phyloP scores from a whole-genome alignment of 64 coral and sea anemone species.

The Dendrophyllia cribrosa region DNA sequence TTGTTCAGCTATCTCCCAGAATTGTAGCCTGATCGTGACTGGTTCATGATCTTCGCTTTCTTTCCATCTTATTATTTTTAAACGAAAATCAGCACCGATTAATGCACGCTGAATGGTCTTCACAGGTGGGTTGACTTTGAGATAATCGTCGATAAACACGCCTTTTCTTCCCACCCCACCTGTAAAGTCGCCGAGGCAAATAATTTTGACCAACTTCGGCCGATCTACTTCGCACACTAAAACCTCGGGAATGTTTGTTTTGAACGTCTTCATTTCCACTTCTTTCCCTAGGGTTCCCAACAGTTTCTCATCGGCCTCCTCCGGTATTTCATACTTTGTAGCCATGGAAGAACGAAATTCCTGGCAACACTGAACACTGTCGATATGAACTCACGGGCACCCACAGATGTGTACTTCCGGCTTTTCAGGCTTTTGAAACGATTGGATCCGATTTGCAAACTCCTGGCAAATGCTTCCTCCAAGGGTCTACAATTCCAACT shows the following conservation, averaged over 20 bases:
- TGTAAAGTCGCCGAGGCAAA: not conserved
- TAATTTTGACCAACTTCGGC: not conserved
- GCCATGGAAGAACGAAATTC: not conserved
- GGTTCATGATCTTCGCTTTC: not conserved
- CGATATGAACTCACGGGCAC: too few species aligned
- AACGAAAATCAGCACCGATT: not conserved
- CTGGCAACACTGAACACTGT: too few species aligned
- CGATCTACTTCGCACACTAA: not conserved
- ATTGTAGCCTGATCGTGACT: not conserved
- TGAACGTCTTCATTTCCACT: slow-evolving; percentile 10
- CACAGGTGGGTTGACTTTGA: not conserved
- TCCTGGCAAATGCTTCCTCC: too few species aligned
- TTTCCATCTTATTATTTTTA: not conserved
- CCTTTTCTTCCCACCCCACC: not conserved
- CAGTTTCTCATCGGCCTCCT: not conserved
- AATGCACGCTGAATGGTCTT: not conserved
- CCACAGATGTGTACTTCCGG: not conserved
- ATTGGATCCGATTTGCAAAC: too few species aligned
- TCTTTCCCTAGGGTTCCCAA: not conserved
- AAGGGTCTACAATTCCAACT: too few species aligned
- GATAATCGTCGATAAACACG: not conserved
- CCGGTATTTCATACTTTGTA: slow-evolving; percentile 18
- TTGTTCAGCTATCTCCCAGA: not conserved
- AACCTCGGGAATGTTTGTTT: not conserved
- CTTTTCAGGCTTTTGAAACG: not conserved